These are phyloP conservation scores for Rhinichthys klamathensis DNA, from an alignment of 2,113 vertebrate genomes.

Conservation along the genomic window DNA sequence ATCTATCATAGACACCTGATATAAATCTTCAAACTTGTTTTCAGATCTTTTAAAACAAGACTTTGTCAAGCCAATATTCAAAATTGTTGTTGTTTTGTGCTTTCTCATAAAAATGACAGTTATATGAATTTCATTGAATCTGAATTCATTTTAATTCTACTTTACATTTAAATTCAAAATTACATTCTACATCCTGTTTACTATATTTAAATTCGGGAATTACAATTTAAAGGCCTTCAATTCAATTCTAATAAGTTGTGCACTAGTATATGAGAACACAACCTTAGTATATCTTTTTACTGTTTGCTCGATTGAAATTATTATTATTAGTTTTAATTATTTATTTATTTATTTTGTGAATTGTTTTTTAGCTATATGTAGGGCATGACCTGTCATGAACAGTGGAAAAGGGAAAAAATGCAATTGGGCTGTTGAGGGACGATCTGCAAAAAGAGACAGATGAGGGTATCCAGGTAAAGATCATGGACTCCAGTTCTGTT, in stretches of 20 bases:
- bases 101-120: neutral
- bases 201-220: neutral
- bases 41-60: neutral
- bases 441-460: conserved; percentile 50
- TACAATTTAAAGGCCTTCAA: neutral
- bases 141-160: neutral
- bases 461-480: conserved; percentile 55
- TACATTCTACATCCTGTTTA: neutral
- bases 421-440: neutral
- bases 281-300: neutral
- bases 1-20: no score
- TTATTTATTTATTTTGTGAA: neutral
- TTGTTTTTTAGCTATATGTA: neutral
- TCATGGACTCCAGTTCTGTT: conserved; percentile 56
- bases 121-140: neutral
- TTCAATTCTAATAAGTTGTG: no score
- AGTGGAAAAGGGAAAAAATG: neutral
- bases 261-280: neutral
- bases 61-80: neutral
- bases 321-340: no score
- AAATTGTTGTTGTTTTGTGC: no score
- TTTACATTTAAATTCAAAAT: neutral
- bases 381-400: neutral
- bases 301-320: neutral
- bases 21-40: no score